Percentiles rank a stretch among this genome's conserved stretches.
These are phyloP conservation scores for Dromococcyx pavoninus DNA, from an alignment of 2,797 vertebrate genomes.

Conservation along the genomic window DNA sequence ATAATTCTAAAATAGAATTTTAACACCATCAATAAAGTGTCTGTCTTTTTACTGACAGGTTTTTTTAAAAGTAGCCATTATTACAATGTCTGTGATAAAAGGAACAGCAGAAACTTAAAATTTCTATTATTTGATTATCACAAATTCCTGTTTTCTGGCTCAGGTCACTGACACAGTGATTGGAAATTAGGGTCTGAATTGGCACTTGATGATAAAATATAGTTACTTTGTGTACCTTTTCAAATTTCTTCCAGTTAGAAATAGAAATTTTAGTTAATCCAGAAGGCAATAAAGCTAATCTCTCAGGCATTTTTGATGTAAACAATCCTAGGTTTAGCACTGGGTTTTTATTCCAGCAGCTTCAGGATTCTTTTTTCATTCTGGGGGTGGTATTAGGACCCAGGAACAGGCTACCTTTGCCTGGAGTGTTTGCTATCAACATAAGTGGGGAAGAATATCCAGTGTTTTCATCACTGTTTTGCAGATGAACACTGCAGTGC, in stretches of 20 bases:
- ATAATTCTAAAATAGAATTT: background rate
- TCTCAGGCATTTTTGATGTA: background rate
- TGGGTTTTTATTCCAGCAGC: background rate
- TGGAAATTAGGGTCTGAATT: background rate
- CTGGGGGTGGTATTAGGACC: background rate
- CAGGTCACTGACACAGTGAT: background rate
- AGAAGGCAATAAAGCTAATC: background rate
- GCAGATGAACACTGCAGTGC: background rate
- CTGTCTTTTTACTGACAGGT: background rate
- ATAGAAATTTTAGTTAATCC: background rate
- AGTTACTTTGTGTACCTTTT: background rate
- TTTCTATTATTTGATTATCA: background rate
- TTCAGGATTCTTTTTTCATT: background rate
- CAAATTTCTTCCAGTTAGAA: background rate
- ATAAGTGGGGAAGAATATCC: background rate
- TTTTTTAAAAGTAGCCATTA: background rate
- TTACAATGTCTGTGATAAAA: background rate
- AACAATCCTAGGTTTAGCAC: background rate
- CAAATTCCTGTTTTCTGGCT: background rate
- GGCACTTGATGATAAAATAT: background rate
- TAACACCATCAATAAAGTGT: background rate
- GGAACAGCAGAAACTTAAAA: background rate
- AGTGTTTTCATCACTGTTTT: background rate
- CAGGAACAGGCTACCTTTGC: background rate
- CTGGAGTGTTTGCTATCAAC: background rate